A percentile compares a stretch with the other conserved stretches of the same genome.
phyloP scores from a whole-genome alignment of 1,140 invertebrate genomes.

The Dendroctonus valens region DNA sequence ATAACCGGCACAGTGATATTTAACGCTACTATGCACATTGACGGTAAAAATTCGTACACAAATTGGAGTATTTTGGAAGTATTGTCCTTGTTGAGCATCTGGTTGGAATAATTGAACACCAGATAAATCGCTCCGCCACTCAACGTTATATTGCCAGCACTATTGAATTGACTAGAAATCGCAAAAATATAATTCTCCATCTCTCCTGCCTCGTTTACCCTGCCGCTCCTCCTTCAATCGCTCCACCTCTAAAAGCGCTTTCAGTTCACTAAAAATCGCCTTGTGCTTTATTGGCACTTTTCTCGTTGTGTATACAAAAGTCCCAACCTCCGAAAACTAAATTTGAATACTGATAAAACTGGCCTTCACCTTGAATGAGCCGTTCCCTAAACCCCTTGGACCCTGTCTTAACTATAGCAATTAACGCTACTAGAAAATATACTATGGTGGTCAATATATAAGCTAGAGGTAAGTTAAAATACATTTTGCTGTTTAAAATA shows the following conservation, averaged over 20 bases:
- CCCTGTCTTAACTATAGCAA: constrained; percentile 69
- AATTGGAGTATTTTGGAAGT: constrained; percentile 41
- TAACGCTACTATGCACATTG: constrained; percentile 72
- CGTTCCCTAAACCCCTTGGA: constrained; percentile 70
- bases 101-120: constrained; percentile 62
- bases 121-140: constrained; percentile 67
- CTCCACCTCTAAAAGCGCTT: constrained; percentile 67
- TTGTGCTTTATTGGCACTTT: constrained; percentile 76
- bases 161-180: constrained; percentile 67
- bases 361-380: constrained; percentile 72
- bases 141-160: constrained; percentile 61
- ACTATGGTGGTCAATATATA: constrained; percentile 66
- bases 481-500: constrained; percentile 45
- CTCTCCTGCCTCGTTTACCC: constrained; percentile 62
- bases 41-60: constrained; percentile 72
- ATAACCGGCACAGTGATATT: constrained; percentile 71
- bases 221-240: constrained; percentile 67
- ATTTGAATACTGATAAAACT: constrained; percentile 81
- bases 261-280: constrained; percentile 75
- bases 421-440: constrained; percentile 66
- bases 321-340: constrained; percentile 85
- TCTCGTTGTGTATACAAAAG: constrained; percentile 80
- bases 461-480: constrained; percentile 74
- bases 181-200: constrained; percentile 63
- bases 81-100: constrained; percentile 41